Base-by-base conservation (phyloP, 2,888 invertebrate genomes). In the Drosophila multiciliata region DNA sequence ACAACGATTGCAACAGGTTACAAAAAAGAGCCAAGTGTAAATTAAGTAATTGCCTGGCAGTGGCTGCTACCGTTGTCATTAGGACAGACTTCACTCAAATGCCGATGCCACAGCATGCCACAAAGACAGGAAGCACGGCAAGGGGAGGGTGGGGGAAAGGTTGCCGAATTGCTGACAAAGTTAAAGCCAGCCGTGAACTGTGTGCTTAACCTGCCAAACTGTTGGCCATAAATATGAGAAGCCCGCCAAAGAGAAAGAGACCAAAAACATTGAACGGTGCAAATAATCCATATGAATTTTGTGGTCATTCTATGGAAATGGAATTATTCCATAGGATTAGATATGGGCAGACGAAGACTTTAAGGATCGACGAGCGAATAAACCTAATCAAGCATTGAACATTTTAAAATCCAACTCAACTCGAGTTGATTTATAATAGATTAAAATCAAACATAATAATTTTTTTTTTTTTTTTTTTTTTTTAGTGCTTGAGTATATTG, bases 31-130 rank as follows among this genome's bases (percentile, higher is more conserved):
- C 58, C 78, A 85, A 75, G 85, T 87, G 85, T 81, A 85, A 85
- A 85, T 87, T 82, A 85, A 85, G 87, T 87, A 85, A 85, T 85
- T 85, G 85, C 79, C 73, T 70, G 73, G 77, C 85, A 81, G 86
- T 81, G 79, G 85, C 80, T 77, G 85, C 85, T 78, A 87, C 85
- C 76, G 87, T 87, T 85, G 87, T 87, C 85, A 87, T 87, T 87
- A 87, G 79, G 78, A 76, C 82, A 69, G 80, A 80, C 68, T 78
- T 75, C 78, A 75, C 63, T 78, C 78, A 78, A 67, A 78, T 68
- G 78, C 78, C 78, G 78, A 78, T 78, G 15, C 20, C 3, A 9
- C 26, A 26, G 17, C 54, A 70, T 60, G 38, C 61, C 64, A 65
- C 20, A 66, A 73, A 77, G 77, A 73, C 66, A 73, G 63, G 20